Conservation (phyloP, 2,888 invertebrate genomes). For the Sepiola atlantica region DNA sequence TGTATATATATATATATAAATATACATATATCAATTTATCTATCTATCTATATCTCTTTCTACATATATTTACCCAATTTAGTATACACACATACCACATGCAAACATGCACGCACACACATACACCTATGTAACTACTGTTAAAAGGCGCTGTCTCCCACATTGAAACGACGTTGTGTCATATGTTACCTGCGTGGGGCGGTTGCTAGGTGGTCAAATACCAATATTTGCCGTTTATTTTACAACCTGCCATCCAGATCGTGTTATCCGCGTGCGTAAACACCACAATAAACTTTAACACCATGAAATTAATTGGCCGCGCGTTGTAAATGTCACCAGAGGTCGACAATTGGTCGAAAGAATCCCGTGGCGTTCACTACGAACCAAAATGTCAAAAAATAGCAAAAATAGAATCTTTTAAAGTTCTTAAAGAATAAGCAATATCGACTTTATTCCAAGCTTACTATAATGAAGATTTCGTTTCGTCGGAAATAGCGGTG, state of each 20-base stretch:
- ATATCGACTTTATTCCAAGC: too few relatives aligned
- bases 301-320: background rate
- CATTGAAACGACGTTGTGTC: too few relatives aligned
- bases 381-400: background rate
- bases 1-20: background rate
- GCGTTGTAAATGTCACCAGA: background rate
- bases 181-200: too few relatives aligned
- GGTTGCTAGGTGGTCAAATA: background rate
- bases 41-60: background rate
- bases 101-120: background rate
- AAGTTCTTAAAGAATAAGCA: too few relatives aligned
- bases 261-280: background rate
- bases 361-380: background rate
- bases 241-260: background rate
- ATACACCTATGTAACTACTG: background rate
- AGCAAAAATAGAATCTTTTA: too few relatives aligned
- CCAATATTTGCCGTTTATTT: background rate
- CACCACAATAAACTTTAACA: background rate
- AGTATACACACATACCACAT: too few relatives aligned
- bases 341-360: background rate
- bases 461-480: too few relatives aligned
- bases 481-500: too few relatives aligned
- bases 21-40: background rate
- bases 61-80: too few relatives aligned
- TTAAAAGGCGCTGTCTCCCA: too few relatives aligned